Base-by-base conservation (phyloP, 2,113 vertebrate genomes). In the Hiodon tergisus region DNA sequence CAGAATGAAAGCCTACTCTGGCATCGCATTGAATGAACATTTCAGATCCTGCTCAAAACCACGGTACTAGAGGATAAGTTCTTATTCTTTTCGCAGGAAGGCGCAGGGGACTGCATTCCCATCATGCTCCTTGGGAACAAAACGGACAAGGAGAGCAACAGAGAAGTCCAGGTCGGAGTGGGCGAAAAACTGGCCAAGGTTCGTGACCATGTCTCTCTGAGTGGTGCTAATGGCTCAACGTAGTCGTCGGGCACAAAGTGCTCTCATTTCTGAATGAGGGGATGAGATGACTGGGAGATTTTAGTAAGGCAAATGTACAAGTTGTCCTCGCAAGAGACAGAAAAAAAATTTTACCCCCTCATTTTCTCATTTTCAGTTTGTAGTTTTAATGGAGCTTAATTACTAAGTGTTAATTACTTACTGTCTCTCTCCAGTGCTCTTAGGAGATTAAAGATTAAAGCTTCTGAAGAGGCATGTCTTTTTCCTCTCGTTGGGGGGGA, bases 61-160 rank as follows among this genome's bases (percentile, higher is more conserved):
- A 31, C 31, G 31, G 31, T 2, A 31, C 31, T 31, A 31, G 31
- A 52, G 66, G 50, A 14, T 46, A 14, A 9, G 3, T 17, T 14
- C 47, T 57, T 6, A 9, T 3, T 59, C 8, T 59, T 59, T 71
- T 59, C 5, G n/a, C 79, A 99, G 93, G 96, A 98, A 48, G 90
- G 90, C 54, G 86, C 92, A 13, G 94, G 90, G 69, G 92, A 91
- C 73, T 86, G 85, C 0, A 79, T 97, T 78, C 92, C 91, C 4
- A 78, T 97, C 76, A 91, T 98, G 77, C 87, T 98, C 69, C 52
- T 98, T 61, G 96, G 93, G 54, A 97, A 98, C 83, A 98, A 99
- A 88, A 91, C 90, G 0, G 95, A 98, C 86, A 92, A 89, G 2
- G 89, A 94, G 51, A 89, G 82, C 76, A 90, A 94, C 63, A 88